Evolutionary conservation across 2,888 invertebrate species (phyloP).

Genomic region (Chorisops tibialis): DNA sequence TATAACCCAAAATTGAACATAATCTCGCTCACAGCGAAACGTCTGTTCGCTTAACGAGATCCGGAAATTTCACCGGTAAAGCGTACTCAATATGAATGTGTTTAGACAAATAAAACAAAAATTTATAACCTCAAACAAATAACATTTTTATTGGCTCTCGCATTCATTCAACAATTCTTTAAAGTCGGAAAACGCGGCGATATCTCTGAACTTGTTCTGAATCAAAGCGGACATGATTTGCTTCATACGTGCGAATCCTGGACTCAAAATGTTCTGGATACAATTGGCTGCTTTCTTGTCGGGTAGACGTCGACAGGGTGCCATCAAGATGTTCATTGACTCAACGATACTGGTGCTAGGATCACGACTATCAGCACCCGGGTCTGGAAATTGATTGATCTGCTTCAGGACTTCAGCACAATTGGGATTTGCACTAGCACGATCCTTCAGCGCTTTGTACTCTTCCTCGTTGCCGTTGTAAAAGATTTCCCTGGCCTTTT

Average conservation of each 20-base stretch:
- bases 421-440: background rate
- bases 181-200: background rate
- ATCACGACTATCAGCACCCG: background rate
- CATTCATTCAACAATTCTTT: background rate
- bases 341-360: background rate
- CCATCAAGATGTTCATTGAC: background rate
- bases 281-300: background rate
- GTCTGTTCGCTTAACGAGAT: too few relatives aligned
- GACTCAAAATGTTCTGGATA: background rate
- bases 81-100: too few relatives aligned
- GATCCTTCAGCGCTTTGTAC: background rate
- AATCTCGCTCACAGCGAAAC: too few relatives aligned
- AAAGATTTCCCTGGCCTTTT: background rate
- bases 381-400: background rate
- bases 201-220: background rate
- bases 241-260: background rate
- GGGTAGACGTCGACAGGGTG: background rate
- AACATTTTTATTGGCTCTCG: slow-evolving; percentile 2
- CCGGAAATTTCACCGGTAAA: too few relatives aligned
- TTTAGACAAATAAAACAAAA: too few relatives aligned
- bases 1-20: too few relatives aligned
- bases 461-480: background rate
- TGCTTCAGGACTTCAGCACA: background rate
- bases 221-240: background rate
- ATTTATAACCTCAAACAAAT: too few relatives aligned